Evolutionary conservation across 2,113 vertebrate genomes (phyloP).

Genomic region (Shinisaurus crocodilurus): DNA sequence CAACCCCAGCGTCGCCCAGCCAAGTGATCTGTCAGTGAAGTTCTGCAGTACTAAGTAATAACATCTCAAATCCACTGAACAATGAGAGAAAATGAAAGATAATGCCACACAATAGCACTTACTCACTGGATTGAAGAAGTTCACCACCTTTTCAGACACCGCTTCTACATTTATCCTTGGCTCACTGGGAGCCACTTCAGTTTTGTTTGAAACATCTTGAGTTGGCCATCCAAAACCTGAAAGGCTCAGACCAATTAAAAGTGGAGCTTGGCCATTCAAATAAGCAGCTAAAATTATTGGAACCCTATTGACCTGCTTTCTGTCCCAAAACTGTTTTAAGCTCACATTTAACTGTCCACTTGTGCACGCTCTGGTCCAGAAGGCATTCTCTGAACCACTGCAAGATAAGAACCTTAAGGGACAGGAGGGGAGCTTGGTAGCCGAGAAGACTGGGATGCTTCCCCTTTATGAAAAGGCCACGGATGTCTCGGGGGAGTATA

Average conservation of each 20-base stretch:
- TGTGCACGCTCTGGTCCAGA: too few species aligned
- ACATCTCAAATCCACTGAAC: slow-evolving; percentile 2
- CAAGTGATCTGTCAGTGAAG: neutral
- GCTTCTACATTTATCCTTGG: neutral
- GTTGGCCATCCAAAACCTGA: neutral
- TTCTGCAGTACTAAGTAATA: neutral
- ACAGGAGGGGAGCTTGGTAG: too few species aligned
- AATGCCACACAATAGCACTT: slow-evolving; percentile 57
- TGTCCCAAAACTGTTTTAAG: too few species aligned
- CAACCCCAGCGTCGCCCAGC: neutral
- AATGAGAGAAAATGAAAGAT: neutral
- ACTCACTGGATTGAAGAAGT: slow-evolving; percentile 75
- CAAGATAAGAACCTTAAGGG: too few species aligned
- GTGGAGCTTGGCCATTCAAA: slow-evolving; percentile 15
- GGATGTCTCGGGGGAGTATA: too few species aligned
- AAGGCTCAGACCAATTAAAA: slow-evolving; percentile 50
- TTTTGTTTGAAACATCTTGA: neutral
- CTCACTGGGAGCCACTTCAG: neutral
- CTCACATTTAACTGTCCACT: too few species aligned
- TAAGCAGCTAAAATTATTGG: neutral
- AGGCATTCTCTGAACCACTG: too few species aligned
- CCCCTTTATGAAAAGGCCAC: too few species aligned
- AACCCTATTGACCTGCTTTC: neutral
- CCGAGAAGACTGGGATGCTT: too few species aligned
- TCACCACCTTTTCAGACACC: rapidly evolving